Conservation (phyloP, 2,797 vertebrate genomes). For the Lateolabrax maculatus region DNA sequence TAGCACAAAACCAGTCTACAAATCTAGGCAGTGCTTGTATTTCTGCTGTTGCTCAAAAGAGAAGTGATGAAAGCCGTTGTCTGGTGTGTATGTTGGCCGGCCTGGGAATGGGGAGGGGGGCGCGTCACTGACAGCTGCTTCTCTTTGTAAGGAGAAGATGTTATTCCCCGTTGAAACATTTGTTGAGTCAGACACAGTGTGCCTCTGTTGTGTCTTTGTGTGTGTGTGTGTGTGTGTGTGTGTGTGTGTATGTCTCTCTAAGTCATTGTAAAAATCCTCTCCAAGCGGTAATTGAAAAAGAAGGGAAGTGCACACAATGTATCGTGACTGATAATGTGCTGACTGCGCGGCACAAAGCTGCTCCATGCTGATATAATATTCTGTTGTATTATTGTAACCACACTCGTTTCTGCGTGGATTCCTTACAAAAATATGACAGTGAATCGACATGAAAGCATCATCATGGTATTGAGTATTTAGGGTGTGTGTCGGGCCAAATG, state of each 20-base stretch:
- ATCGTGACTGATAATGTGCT: constrained; percentile 31
- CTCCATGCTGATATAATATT: constrained; percentile 3
- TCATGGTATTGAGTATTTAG: not conserved
- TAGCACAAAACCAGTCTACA: constrained; percentile 34
- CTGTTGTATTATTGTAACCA: not conserved
- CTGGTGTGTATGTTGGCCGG: constrained; percentile 15
- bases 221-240: constrained; percentile 29
- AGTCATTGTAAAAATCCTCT: constrained; percentile 36
- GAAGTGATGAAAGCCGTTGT: constrained; percentile 57
- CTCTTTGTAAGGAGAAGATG: constrained; percentile 39
- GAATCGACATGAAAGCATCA: not conserved
- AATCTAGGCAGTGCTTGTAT: constrained; percentile 38
- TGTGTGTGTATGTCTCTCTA: constrained; percentile 24
- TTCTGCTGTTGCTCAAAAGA: constrained; percentile 54
- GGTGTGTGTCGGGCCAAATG: not conserved
- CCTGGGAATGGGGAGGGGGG: constrained; percentile 26
- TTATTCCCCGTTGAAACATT: constrained; percentile 60
- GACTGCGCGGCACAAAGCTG: constrained; percentile 15
- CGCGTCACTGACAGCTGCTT: constrained; percentile 40
- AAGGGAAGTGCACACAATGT: not conserved
- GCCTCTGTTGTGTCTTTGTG: constrained; percentile 23
- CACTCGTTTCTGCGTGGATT: not conserved
- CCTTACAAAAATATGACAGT: not conserved
- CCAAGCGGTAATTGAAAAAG: constrained; percentile 24
- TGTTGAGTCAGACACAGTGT: constrained; percentile 56